Conservation (phyloP, 2,888 invertebrate genomes). For the Eupithecia subumbrata region DNA sequence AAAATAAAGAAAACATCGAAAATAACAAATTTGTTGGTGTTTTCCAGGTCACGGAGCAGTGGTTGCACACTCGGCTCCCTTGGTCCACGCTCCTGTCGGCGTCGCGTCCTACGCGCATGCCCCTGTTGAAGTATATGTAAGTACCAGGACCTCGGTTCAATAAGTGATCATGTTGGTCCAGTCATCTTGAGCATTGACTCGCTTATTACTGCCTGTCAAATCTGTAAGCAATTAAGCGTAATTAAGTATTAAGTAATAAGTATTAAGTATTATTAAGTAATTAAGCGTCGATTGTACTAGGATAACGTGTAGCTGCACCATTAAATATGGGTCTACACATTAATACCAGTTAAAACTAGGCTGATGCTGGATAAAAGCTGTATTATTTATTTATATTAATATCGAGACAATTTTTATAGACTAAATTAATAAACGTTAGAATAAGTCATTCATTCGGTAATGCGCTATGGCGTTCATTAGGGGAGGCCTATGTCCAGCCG, state of each 20-base stretch:
- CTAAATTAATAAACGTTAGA: too few species aligned
- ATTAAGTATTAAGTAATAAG: too few species aligned
- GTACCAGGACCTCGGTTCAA: slow-evolving; percentile 44
- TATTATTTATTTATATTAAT: background rate
- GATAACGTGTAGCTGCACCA: background rate
- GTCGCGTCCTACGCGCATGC: slow-evolving; percentile 61
- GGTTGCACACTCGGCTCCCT: slow-evolving; percentile 70
- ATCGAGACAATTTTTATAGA: background rate
- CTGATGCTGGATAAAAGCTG: background rate
- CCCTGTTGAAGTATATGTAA: slow-evolving; percentile 81
- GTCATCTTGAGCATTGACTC: background rate
- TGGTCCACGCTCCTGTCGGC: slow-evolving; percentile 58
- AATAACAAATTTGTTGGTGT: background rate
- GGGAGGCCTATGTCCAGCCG: too few species aligned
- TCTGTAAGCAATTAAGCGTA: too few species aligned
- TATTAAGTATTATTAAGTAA: too few species aligned
- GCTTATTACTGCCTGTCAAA: background rate
- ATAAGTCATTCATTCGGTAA: background rate
- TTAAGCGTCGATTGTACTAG: too few species aligned
- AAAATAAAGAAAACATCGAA: too few species aligned
- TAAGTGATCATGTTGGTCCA: too few species aligned
- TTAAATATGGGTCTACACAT: background rate
- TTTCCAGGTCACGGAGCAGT: slow-evolving; percentile 70
- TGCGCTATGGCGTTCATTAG: too few species aligned
- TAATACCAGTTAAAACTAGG: background rate